A percentile compares a stretch with the other conserved stretches of the same genome.
Conservation (phyloP, 2,797 vertebrate genomes). For the Coilia nasus region DNA sequence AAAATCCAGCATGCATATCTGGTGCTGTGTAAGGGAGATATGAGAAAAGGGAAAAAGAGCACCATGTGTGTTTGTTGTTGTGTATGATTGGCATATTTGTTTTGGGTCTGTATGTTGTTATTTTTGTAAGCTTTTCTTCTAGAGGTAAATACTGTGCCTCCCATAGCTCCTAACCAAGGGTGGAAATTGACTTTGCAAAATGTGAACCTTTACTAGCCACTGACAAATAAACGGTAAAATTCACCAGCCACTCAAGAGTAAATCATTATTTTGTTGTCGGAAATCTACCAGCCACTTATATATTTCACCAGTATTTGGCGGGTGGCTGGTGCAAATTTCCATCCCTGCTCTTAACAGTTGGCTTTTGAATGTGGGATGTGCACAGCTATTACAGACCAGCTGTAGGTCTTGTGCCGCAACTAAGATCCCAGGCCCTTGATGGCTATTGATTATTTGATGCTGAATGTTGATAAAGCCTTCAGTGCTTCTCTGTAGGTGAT, state of each 20-base stretch:
- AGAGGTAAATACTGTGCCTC: not conserved
- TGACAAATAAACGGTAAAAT: no score
- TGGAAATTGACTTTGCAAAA: no score
- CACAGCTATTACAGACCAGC: not conserved
- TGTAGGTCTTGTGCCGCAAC: not conserved
- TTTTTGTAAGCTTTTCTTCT: not conserved
- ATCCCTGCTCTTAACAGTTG: not conserved
- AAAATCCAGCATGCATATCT: no score
- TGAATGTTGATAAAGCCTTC: constrained; percentile 15
- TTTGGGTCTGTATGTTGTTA: not conserved
- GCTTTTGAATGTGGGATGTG: not conserved
- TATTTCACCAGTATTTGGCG: no score
- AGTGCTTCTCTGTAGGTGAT: not conserved
- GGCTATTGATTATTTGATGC: constrained; percentile 15
- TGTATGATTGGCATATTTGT: not conserved
- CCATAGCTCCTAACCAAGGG: not conserved
- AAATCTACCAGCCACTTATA: no score
- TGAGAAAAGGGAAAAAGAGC: not conserved
- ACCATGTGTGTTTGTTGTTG: not conserved
- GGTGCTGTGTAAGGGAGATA: not conserved
- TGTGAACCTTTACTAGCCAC: no score
- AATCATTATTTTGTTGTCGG: no score
- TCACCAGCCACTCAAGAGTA: no score
- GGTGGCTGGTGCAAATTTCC: no score
- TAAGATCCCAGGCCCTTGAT: not conserved